Evolutionary conservation across 2,888 invertebrate species (phyloP), one percentile per base, ranked within the genome.

Genomic region (Amiota mariae): DNA sequence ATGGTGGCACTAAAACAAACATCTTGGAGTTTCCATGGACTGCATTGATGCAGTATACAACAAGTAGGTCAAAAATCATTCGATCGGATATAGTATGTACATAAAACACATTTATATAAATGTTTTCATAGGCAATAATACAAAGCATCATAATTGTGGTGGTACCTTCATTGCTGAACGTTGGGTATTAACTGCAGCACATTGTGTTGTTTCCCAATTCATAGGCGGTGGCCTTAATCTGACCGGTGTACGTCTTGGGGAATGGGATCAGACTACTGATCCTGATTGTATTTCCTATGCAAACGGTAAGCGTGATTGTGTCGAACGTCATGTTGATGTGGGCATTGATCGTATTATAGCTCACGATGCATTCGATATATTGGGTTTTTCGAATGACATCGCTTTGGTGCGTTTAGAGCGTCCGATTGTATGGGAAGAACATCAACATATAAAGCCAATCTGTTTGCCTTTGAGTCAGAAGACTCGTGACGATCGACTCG

Each of bases 141-240:
- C 90, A 0, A 90, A 88, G 82, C 91, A 92, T 1, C 93, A 93
- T 76, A 92, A 93, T 78, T 95, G 95, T 81, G 95, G 94, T 0
- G 95, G 85, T 3, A 12, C 79, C 20, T 83, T 85, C 49, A 82
- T 82, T 18, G 83, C 85, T 8, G 79, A 81, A 36, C 78, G 82
- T 0, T 82, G 82, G 82, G 78, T 82, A 2, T 54, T 82, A 3
- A 82, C 82, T 0, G 82, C 82, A 1, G 82, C 82, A 9, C 82
- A 85, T 20, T 82, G 82, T 20, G 76, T 77, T 0, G 61, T 94
- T 0, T 92, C 92, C 0, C 85, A 94, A 13, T 93, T 94, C 3
- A 4, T 78, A 63, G 70, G 75, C 1, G 0, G 79, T 3, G 89
- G 87, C 10, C 93, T 93, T 92, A 91, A 82, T 76, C 81, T 94